phyloP scores from a whole-genome alignment of 2,113 vertebrate species.

The Triplophysa siluroides region DNA sequence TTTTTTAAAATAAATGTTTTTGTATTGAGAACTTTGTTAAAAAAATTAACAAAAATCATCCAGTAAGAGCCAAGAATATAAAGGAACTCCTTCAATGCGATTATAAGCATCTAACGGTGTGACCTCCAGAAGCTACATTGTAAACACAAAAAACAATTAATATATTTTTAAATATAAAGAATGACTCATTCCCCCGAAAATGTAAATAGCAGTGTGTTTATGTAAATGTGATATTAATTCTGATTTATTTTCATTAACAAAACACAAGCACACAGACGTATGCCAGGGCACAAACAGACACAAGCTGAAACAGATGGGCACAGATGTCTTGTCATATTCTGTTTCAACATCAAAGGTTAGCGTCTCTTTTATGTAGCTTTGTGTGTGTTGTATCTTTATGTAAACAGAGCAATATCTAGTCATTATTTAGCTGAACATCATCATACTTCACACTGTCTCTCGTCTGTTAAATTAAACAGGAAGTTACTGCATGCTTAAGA shows the following conservation, averaged over 20 bases:
- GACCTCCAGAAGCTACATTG: too few relatives aligned
- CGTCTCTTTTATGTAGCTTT: constrained; percentile 60
- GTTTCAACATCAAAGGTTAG: constrained; percentile 69
- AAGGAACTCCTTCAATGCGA: too few relatives aligned
- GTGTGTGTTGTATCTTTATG: neutral
- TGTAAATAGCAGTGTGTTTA: neutral
- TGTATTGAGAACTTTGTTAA: too few relatives aligned
- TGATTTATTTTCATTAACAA: neutral
- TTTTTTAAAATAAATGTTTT: too few relatives aligned
- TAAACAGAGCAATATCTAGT: neutral
- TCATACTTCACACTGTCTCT: neutral
- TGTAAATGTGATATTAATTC: neutral
- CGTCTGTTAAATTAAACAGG: neutral
- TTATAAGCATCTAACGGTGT: too few relatives aligned
- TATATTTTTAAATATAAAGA: too few relatives aligned
- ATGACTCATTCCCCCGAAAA: too few relatives aligned
- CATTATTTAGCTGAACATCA: neutral
- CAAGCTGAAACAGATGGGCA: constrained; percentile 26
- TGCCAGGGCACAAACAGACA: constrained; percentile 17
- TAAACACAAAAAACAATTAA: too few relatives aligned
- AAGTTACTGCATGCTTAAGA: neutral
- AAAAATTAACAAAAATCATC: too few relatives aligned
- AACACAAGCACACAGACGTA: neutral
- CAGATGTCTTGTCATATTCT: constrained; percentile 64
- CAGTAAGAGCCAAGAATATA: too few relatives aligned